Evolutionary conservation across 1,140 invertebrate genomes (phyloP).

Genomic region (Magallana angulata): DNA sequence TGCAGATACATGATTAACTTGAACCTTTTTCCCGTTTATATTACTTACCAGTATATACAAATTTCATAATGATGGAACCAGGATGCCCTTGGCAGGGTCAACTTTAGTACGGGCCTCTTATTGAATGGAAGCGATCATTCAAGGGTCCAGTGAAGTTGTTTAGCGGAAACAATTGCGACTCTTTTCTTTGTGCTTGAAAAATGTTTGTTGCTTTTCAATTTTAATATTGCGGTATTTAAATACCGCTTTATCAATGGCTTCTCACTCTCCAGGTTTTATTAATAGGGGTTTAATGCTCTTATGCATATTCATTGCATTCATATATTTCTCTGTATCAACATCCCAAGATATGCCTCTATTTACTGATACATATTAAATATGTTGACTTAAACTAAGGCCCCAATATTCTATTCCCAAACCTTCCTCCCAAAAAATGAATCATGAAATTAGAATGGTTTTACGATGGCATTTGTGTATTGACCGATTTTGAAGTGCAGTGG

Average conservation of each 20-base stretch:
- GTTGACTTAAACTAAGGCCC: conserved; percentile 5
- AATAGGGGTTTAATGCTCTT: conserved; percentile 18
- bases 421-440: not conserved
- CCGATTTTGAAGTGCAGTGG: not conserved
- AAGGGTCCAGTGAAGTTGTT: not conserved
- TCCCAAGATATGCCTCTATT: not conserved
- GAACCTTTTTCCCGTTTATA: no score
- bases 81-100: not conserved
- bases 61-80: no score
- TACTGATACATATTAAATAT: conserved; percentile 25
- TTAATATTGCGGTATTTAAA: conserved; percentile 23
- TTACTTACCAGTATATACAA: no score
- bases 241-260: not conserved
- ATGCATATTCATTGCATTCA: conserved; percentile 25
- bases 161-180: not conserved
- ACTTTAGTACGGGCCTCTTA: not conserved
- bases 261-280: not conserved
- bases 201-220: conserved; percentile 8
- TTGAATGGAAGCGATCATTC: not conserved
- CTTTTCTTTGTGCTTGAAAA: not conserved
- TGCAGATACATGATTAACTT: no score
- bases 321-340: conserved; percentile 11
- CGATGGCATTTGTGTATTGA: not conserved
- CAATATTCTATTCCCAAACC: no score
- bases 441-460: conserved; percentile 7